Evolutionary conservation across 2,113 vertebrate species (phyloP).

Genomic region (Sorex fumeus): DNA sequence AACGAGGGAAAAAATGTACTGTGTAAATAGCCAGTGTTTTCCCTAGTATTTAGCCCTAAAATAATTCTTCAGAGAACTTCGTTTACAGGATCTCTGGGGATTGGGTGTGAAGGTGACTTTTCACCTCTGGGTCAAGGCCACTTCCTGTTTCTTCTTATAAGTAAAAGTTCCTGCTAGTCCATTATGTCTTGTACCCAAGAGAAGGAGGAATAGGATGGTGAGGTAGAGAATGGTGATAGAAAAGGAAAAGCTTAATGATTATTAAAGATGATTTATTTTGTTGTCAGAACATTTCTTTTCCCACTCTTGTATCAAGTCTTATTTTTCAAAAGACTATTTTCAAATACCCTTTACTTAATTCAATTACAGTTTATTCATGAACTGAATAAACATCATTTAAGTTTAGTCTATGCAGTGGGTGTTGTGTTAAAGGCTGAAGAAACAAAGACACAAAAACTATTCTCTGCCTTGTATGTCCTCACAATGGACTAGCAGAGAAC

Average conservation of each 20-base stretch:
- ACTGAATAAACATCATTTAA: slow-evolving; percentile 30
- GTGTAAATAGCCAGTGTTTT: slow-evolving; percentile 66
- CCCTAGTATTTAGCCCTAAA: slow-evolving; percentile 50
- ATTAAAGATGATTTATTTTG: slow-evolving; percentile 17
- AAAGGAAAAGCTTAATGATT: neutral
- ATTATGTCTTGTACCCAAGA: neutral
- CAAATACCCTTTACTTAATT: neutral
- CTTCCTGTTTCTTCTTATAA: slow-evolving; percentile 10
- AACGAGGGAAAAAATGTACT: slow-evolving; percentile 10
- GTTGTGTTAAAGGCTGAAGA: slow-evolving; percentile 3
- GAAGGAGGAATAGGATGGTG: no score
- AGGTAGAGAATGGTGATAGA: no score
- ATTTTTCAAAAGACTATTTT: slow-evolving; percentile 9
- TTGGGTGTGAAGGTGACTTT: slow-evolving; percentile 38
- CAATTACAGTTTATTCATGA: slow-evolving; percentile 1
- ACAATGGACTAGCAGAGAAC: slow-evolving; percentile 1
- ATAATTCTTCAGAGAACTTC: slow-evolving; percentile 43
- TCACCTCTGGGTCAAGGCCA: slow-evolving; percentile 22
- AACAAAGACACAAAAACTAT: slow-evolving; percentile 51
- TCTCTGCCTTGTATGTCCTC: neutral
- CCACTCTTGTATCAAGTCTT: neutral
- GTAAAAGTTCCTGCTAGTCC: slow-evolving; percentile 17
- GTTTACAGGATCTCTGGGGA: slow-evolving; percentile 27
- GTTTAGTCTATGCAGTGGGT: neutral
- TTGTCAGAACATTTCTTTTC: neutral